These are phyloP conservation scores for Nycteola revayana DNA, from an alignment of 2,888 invertebrate genomes.

Conservation along the genomic window DNA sequence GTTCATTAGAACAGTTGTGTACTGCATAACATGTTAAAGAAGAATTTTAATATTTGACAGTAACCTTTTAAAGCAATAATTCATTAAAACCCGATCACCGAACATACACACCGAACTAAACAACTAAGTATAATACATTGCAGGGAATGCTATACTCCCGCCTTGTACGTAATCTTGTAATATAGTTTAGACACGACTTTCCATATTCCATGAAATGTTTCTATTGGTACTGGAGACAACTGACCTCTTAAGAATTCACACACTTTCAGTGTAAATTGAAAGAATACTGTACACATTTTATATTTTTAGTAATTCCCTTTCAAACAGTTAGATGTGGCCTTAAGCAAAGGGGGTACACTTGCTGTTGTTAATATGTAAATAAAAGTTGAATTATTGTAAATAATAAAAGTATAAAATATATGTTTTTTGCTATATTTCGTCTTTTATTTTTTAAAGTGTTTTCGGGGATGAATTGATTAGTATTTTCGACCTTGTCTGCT, in stretches of 20 bases:
- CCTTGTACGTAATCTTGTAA: slow-evolving; percentile 55
- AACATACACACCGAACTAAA: too few relatives aligned
- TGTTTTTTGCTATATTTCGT: slow-evolving; percentile 74
- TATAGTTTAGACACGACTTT: slow-evolving; percentile 39
- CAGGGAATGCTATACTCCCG: too few relatives aligned
- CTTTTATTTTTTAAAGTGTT: slow-evolving; percentile 49
- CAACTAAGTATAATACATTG: too few relatives aligned
- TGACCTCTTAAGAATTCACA: slow-evolving; percentile 41
- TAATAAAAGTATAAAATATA: slow-evolving; percentile 79
- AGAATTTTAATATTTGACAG: too few relatives aligned
- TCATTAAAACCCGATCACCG: too few relatives aligned
- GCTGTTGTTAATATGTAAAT: slow-evolving; percentile 82
- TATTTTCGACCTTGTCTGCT: too few relatives aligned
- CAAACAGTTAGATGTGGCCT: slow-evolving; percentile 71
- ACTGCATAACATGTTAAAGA: too few relatives aligned
- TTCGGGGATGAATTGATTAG: too few relatives aligned
- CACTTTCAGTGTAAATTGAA: slow-evolving; percentile 30
- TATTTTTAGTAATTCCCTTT: slow-evolving; percentile 59
- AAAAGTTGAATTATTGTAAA: slow-evolving; percentile 81
- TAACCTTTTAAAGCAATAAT: too few relatives aligned
- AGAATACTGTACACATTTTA: slow-evolving; percentile 48
- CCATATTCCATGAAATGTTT: slow-evolving; percentile 21
- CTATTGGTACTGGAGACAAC: slow-evolving; percentile 26
- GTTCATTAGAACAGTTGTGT: too few relatives aligned
- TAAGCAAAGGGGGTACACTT: slow-evolving; percentile 59